phyloP scores from a whole-genome alignment of 2,888 invertebrate species.

The Lordiphosa fenestrarum region DNA sequence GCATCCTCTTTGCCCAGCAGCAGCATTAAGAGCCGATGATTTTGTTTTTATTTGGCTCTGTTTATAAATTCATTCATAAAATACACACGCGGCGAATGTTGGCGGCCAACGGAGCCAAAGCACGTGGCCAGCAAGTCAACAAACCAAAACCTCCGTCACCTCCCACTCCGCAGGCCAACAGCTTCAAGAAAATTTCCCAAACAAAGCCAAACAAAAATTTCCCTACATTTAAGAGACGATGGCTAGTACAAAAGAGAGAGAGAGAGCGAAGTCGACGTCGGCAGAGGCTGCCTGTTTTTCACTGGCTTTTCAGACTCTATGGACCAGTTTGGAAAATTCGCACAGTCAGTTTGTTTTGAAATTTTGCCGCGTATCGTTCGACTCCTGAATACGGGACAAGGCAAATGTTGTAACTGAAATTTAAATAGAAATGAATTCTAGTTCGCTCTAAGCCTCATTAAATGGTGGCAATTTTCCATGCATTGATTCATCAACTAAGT shows the following conservation, averaged over 20 bases:
- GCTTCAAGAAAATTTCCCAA: slow-evolving; percentile 58
- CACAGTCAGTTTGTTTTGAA: slow-evolving; percentile 76
- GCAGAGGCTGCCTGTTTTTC: slow-evolving; percentile 37
- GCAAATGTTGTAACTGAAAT: slow-evolving; percentile 1
- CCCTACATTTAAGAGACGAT: slow-evolving; percentile 49
- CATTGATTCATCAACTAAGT: neutral
- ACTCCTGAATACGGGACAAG: slow-evolving; percentile 9
- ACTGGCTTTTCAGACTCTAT: slow-evolving; percentile 54
- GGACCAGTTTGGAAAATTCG: slow-evolving; percentile 75
- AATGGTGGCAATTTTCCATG: too few species aligned
- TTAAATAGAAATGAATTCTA: slow-evolving; percentile 1
- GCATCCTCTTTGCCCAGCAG: too few species aligned
- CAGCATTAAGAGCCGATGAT: slow-evolving; percentile 11
- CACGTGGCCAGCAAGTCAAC: slow-evolving; percentile 46
- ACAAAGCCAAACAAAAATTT: slow-evolving; percentile 55
- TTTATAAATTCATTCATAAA: slow-evolving; percentile 61
- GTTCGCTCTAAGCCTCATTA: neutral
- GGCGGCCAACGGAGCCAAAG: slow-evolving; percentile 40
- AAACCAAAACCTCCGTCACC: neutral
- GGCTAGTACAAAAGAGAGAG: slow-evolving; percentile 25
- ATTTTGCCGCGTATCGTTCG: slow-evolving; percentile 64
- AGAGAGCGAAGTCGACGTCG: slow-evolving; percentile 5
- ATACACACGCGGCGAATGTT: slow-evolving; percentile 45
- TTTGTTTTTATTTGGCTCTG: slow-evolving; percentile 1
- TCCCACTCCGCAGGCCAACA: neutral